phyloP scores from a whole-genome alignment of 2,888 invertebrate genomes.

The Biston betularia region DNA sequence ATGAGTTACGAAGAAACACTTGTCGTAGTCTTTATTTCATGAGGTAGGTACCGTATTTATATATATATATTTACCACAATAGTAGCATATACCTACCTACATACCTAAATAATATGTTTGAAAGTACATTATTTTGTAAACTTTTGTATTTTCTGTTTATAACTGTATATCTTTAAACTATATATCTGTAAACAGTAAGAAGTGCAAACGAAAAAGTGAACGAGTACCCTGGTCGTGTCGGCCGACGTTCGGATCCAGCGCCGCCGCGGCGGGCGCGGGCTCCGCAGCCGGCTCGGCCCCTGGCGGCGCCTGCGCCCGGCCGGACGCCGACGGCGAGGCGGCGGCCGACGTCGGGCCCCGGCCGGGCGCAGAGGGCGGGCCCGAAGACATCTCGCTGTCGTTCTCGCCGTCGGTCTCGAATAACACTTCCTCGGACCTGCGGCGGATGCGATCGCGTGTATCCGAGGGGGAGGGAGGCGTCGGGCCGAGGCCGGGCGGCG shows the following conservation, averaged over 20 bases:
- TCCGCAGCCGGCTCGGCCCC: background rate
- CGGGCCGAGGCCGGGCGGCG: background rate
- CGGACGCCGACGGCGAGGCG: slow-evolving; percentile 40
- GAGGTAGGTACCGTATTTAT: too few species aligned
- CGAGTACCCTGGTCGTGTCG: background rate
- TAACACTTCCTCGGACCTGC: slow-evolving; percentile 70
- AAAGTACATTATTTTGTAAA: too few species aligned
- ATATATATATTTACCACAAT: too few species aligned
- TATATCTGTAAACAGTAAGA: too few species aligned
- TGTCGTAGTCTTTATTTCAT: too few species aligned
- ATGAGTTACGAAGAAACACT: too few species aligned
- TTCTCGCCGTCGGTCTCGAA: slow-evolving; percentile 70
- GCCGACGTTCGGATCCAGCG: background rate
- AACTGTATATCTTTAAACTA: too few species aligned
- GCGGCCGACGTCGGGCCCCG: slow-evolving; percentile 37
- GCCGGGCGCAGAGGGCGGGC: too few species aligned
- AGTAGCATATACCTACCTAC: too few species aligned
- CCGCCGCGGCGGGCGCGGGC: too few species aligned
- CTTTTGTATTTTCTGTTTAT: too few species aligned
- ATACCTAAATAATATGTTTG: too few species aligned
- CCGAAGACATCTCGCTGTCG: slow-evolving; percentile 58
- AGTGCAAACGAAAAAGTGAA: background rate
- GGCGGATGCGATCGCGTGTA: background rate
- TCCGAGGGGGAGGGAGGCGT: background rate
- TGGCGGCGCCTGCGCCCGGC: slow-evolving; percentile 41